A percentile compares a stretch with the other conserved stretches of the same genome.
These are phyloP conservation scores for Melanocharis versteri DNA, from an alignment of 2,113 vertebrate genomes.

Conservation along the genomic window DNA sequence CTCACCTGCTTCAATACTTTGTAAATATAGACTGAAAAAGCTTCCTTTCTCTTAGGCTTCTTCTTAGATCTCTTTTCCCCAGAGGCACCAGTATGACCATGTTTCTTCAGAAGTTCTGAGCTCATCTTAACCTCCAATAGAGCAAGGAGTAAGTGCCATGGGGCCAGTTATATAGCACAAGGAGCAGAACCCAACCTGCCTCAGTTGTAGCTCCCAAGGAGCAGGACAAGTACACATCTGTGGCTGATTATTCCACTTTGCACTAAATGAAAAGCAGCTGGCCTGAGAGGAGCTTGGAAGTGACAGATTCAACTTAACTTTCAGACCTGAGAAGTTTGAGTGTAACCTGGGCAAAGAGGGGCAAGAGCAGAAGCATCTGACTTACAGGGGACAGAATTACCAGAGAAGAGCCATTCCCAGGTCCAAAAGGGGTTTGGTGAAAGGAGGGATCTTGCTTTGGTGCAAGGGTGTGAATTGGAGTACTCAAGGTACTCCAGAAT, in stretches of 20 bases:
- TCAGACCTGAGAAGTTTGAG: neutral
- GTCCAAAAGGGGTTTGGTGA: neutral
- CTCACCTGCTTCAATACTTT: constrained; percentile 65
- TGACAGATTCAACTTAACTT: neutral
- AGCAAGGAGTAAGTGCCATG: rapidly evolving
- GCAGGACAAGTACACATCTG: neutral
- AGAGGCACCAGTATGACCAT: rapidly evolving
- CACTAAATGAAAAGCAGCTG: neutral
- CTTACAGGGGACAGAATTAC: neutral
- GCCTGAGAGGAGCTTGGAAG: neutral
- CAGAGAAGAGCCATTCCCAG: neutral
- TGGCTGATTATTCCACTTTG: neutral
- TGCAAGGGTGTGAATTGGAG: neutral
- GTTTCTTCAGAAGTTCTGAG: neutral
- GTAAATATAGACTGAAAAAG: constrained; percentile 37
- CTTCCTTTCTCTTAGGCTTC: neutral
- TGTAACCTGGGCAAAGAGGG: neutral
- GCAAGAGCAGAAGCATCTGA: neutral
- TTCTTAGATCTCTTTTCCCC: neutral
- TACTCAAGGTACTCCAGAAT: neutral
- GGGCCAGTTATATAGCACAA: neutral
- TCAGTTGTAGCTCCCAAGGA: neutral
- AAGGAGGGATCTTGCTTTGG: neutral
- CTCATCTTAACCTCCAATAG: neutral
- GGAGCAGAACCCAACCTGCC: neutral